Conservation (phyloP, 2,888 invertebrate species). For the Drosophila suboccidentalis region DNA sequence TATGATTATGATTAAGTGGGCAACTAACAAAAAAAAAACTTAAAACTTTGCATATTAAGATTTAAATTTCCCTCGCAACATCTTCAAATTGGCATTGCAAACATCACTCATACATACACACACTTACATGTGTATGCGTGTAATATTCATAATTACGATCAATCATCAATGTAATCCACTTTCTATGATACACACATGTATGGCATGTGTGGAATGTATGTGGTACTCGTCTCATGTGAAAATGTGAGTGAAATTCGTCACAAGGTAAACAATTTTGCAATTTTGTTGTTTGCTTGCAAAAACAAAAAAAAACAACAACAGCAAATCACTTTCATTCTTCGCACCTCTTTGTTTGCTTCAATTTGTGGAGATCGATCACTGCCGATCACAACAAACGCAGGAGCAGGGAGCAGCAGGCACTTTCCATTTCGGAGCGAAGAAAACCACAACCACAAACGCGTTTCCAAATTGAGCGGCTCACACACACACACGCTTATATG, state of each 20-base stretch:
- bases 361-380: constrained; percentile 46
- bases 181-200: constrained; percentile 30
- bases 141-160: constrained; percentile 29
- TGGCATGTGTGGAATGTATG: constrained; percentile 28
- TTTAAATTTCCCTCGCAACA: constrained; percentile 13
- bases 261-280: constrained; percentile 56
- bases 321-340: constrained; percentile 71
- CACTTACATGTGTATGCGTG: background rate
- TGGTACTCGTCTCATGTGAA: constrained; percentile 8
- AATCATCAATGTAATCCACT: constrained; percentile 42
- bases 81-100: constrained; percentile 5
- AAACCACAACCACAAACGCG: constrained; percentile 66
- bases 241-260: constrained; percentile 28
- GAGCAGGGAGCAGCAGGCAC: constrained; percentile 42
- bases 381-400: constrained; percentile 40
- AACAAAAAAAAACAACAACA: constrained; percentile 8
- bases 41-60: constrained; percentile 16
- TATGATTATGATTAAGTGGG: constrained; percentile 39
- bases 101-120: background rate
- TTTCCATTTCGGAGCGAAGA: constrained; percentile 71
- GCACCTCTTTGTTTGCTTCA: constrained; percentile 58
- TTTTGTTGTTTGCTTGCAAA: constrained; percentile 15
- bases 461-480: constrained; percentile 55
- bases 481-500: constrained; percentile 23
- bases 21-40: constrained; percentile 14